These are phyloP conservation scores for Stictocephala bisonia DNA, from an alignment of 2,888 invertebrate species.

Conservation along the genomic window DNA sequence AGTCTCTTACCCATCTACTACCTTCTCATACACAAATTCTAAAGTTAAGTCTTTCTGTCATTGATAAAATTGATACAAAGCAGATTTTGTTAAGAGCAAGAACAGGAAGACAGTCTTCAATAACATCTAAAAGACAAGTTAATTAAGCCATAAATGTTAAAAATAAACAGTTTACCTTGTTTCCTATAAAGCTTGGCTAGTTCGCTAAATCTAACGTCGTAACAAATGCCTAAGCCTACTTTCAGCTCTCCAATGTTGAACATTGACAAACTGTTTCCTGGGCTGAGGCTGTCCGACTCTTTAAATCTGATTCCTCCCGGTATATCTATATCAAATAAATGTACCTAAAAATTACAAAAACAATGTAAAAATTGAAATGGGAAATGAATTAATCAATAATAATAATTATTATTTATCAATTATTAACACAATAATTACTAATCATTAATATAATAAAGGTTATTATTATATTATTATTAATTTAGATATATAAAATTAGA, in stretches of 20 bases:
- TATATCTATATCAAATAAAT: constrained; percentile 96
- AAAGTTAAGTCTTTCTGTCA: too few species aligned
- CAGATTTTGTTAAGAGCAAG: too few species aligned
- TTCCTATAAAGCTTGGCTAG: constrained; percentile 72
- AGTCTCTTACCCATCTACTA: too few species aligned
- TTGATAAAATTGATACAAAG: too few species aligned
- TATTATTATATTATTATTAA: too few species aligned
- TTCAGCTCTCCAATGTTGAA: constrained; percentile 78
- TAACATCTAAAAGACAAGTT: too few species aligned
- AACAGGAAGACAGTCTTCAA: too few species aligned
- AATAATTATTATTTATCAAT: neutral
- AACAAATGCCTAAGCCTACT: constrained; percentile 94
- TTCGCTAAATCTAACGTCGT: constrained; percentile 90
- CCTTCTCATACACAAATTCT: too few species aligned
- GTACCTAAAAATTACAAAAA: constrained; percentile 73
- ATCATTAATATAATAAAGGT: too few species aligned
- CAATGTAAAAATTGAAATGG: constrained; percentile 91
- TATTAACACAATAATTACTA: too few species aligned
- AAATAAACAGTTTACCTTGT: constrained; percentile 54
- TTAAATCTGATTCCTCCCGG: constrained; percentile 92
- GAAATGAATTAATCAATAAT: constrained; percentile 53
- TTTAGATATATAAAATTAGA: too few species aligned
- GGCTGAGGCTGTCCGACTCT: constrained; percentile 85
- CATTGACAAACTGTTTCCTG: constrained; percentile 79
- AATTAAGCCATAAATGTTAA: neutral